These are phyloP conservation scores for Molossus alvarezi DNA, from an alignment of 2,797 vertebrate genomes.

Conservation along the genomic window DNA sequence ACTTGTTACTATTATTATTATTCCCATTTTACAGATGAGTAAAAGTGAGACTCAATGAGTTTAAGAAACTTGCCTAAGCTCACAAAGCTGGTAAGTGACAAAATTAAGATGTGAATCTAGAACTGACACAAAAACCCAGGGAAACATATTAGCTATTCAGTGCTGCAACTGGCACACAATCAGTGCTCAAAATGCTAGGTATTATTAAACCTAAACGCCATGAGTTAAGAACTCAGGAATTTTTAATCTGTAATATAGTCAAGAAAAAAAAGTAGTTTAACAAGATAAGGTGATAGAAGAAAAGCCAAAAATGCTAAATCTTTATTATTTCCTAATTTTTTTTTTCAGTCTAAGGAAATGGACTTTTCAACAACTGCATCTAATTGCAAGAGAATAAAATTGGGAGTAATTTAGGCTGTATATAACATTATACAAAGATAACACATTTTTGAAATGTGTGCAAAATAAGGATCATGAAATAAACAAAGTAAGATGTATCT, in stretches of 20 bases:
- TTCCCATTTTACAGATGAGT: neutral
- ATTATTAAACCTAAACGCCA: constrained; percentile 11
- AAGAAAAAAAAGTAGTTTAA: constrained; percentile 21
- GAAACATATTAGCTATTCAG: neutral
- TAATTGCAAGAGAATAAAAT: constrained; percentile 13
- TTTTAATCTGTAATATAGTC: neutral
- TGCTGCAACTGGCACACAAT: neutral
- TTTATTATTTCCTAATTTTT: constrained; percentile 23
- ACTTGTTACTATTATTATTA: neutral
- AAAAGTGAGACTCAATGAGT: neutral
- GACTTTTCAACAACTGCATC: neutral
- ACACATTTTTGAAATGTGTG: constrained; percentile 22
- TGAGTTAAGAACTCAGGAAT: neutral
- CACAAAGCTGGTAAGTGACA: constrained; percentile 44
- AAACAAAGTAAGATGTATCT: neutral
- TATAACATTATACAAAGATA: constrained; percentile 15
- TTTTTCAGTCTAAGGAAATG: neutral
- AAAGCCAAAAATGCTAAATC: constrained; percentile 9
- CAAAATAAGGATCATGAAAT: neutral
- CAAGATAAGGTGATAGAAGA: neutral
- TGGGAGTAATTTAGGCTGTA: neutral
- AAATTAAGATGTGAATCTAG: neutral
- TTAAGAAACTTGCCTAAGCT: constrained; percentile 14
- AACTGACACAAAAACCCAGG: neutral
- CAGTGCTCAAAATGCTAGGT: neutral